Evolutionary conservation across 2,797 vertebrate species (phyloP).

Genomic region (Tokudaia muenninki): DNA sequence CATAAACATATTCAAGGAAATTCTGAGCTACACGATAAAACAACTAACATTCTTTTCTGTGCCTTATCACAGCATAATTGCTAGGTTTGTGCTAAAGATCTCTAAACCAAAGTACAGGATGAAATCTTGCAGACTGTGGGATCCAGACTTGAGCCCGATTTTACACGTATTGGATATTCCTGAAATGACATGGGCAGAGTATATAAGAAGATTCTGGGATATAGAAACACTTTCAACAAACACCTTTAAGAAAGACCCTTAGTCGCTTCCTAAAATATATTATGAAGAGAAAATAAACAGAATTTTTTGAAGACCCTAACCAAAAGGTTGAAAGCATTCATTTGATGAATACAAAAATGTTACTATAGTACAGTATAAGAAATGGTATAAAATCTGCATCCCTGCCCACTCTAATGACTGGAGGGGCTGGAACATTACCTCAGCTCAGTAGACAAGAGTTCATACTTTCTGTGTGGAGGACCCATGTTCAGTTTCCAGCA

Average conservation of each 20-base stretch:
- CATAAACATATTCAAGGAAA: not conserved
- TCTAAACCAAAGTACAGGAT: not conserved
- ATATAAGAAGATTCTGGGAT: not conserved
- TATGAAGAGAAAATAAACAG: not conserved
- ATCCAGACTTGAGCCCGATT: not conserved
- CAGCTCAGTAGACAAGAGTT: not conserved
- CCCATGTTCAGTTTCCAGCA: not conserved
- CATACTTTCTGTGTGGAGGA: not conserved
- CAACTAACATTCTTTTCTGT: not conserved
- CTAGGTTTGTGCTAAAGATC: not conserved
- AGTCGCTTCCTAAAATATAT: not conserved
- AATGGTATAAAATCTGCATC: not conserved
- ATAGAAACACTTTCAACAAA: conserved; percentile 43
- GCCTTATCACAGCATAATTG: not conserved
- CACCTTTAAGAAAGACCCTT: not conserved
- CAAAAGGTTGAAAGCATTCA: conserved; percentile 36
- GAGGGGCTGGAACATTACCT: not conserved
- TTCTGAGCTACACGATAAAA: not conserved
- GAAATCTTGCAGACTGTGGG: not conserved
- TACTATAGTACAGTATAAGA: not conserved
- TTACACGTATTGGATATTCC: not conserved
- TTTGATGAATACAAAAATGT: conserved; percentile 46
- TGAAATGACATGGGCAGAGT: not conserved
- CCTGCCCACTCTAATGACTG: not conserved
- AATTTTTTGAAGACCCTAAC: conserved; percentile 34